Base-by-base conservation (phyloP, 1,140 invertebrate genomes). In the Batillaria attramentaria region DNA sequence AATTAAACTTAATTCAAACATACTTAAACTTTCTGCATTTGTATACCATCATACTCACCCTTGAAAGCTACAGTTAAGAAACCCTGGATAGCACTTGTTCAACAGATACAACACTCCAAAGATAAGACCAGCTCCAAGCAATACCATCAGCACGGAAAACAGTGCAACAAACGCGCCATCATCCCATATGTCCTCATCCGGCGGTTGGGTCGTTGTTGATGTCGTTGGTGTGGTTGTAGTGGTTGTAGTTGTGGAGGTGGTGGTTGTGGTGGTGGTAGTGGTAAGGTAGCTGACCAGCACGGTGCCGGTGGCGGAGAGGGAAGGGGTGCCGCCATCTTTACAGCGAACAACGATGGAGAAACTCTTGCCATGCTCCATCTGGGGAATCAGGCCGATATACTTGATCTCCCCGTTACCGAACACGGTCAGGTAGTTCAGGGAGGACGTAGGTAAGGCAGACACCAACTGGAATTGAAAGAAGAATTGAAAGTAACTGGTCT, bases 261-360 rank as follows among this genome's bases (percentile, higher is more conserved):
- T 81, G 24, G 80, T 81, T 16, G 54, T 78, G 16, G 80, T 66
- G 41, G 60, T 78, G n/a, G 80, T 81, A 1, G 77, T 79, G 18
- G 77, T 76, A 20, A 72, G 33, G 62, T 69, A 81, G 31, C 70
- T 76, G n/a, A 81, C 28, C 10, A 74, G 60, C 10, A 79, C 73
- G 28, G 80, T 79, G 13, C 60, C 73, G 24, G 72, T 39, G 42
- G 80, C 60, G 18, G 77, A 43, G 28, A 37, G 62, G 35, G 41
- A 43, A 0, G 80, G 80, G 5, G 41, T 60, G 0, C 80, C 80
- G 3, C 77, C 72, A 72, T 81, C 80, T 46, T 78, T 81, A 35
- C 77, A 78, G 16, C 42, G 28, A 1, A 81, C 72, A 20, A 76
- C 33, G n/a, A 80, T 60, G 43, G 70, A 78, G 77, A 75, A 80